Evolutionary conservation across 1,140 invertebrate species (phyloP).

Genomic region (Drosophila equinoxialis): DNA sequence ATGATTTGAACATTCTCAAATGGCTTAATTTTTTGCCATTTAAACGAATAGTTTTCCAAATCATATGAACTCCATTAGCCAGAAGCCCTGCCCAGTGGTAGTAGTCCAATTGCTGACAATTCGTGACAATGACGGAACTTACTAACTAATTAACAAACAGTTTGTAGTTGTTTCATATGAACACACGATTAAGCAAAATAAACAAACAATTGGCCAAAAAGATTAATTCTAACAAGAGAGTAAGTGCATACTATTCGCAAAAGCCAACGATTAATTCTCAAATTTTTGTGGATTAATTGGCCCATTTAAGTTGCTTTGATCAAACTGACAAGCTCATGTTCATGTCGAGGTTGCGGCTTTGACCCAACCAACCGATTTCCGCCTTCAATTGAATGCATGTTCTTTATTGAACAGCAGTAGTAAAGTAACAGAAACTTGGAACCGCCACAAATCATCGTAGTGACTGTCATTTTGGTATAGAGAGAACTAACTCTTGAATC

Average conservation of each 20-base stretch:
- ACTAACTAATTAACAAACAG: constrained; percentile 59
- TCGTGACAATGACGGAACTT: constrained; percentile 52
- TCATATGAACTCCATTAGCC: neutral
- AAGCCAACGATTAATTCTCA: constrained; percentile 60
- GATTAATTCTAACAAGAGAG: constrained; percentile 43
- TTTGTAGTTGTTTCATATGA: constrained; percentile 35
- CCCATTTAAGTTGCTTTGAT: constrained; percentile 38
- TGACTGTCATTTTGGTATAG: neutral
- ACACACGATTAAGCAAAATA: constrained; percentile 9
- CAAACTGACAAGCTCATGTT: constrained; percentile 3
- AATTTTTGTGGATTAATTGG: constrained; percentile 65
- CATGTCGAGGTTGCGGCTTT: constrained; percentile 26
- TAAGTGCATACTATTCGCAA: neutral
- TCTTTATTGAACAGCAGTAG: constrained; percentile 25
- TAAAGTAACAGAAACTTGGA: neutral
- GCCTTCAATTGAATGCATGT: constrained; percentile 54
- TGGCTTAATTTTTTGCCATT: neutral
- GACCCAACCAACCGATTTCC: constrained; percentile 65
- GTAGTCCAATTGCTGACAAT: constrained; percentile 26
- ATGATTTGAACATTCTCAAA: neutral
- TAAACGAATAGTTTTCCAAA: neutral
- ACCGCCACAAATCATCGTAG: constrained; percentile 50
- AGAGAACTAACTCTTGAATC: constrained; percentile 27
- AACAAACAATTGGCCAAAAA: constrained; percentile 25
- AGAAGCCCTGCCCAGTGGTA: neutral